Base-by-base conservation (phyloP, 2,797 vertebrate species). In the Pampus argenteus region DNA sequence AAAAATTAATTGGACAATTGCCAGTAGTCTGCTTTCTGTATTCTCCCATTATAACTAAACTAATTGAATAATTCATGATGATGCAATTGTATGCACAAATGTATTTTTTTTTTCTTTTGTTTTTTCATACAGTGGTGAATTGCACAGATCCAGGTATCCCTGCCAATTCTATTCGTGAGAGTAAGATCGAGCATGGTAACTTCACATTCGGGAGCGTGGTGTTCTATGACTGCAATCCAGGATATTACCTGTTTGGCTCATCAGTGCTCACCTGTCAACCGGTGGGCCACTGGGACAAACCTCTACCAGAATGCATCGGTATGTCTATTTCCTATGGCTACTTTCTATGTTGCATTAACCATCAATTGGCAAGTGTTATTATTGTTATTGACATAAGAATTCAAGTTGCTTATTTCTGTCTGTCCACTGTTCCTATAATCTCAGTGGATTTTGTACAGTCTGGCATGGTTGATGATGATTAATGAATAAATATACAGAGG, bases 141-240 rank as follows among this genome's bases (percentile, higher is more conserved):
- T 99, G 98, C 87, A 97, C 96, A 5, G 98, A 99, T 91, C 98
- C 98, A 6, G 98, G 98, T 50, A 97, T 99, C 83, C 97, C 97
- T 69, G 96, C 95, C 86, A 99, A 99, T 92, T 99, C 98, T 17
- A 98, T 98, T 88, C 92, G 98, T 83, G 97, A 99, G 94, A 99
- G 98, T 84, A 99, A 99, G 93, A 99, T 98, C 0, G 97, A 99
- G 84, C 96, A 99, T 25, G 98, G 98, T 15, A 98, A 98, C 94
- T 99, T 99, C 71, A 99, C 97, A 0, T 98, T 98, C 9, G 97
- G 97, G 57, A 97, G 97, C 3, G 96, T 99, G 56, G 97, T 99
- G 62, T 99, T 98, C 86, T 99, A 97, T 63, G 96, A 98, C 92
- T 99, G 98, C 83, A 99, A 97, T 91, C 97, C 97, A 13, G 98